phyloP scores from a whole-genome alignment of 2,888 invertebrate genomes.

The Ceramica pisi region DNA sequence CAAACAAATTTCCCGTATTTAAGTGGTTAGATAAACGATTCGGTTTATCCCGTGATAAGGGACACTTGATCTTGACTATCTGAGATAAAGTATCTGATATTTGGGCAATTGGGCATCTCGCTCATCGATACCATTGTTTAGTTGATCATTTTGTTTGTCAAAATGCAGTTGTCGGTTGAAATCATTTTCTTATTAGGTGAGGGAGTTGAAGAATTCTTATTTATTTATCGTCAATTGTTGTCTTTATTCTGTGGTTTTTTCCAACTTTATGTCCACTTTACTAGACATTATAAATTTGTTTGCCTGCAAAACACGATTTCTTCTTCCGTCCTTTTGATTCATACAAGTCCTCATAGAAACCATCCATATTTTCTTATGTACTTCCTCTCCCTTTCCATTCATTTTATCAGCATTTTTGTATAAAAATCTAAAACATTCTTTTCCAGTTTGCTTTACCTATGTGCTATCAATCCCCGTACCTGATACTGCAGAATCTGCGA shows the following conservation, averaged over 20 bases:
- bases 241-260: not conserved
- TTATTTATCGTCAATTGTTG: not conserved
- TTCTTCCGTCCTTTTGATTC: not conserved
- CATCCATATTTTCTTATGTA: not conserved
- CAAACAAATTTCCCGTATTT: slow-evolving; percentile 21
- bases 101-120: slow-evolving; percentile 53
- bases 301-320: not conserved
- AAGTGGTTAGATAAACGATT: slow-evolving; percentile 57
- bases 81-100: slow-evolving; percentile 73
- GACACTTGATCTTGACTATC: slow-evolving; percentile 70
- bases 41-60: slow-evolving; percentile 71
- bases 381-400: not conserved
- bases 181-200: slow-evolving; percentile 69
- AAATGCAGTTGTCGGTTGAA: slow-evolving; percentile 68
- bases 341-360: not conserved
- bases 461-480: slow-evolving; percentile 62
- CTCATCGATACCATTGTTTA: slow-evolving; percentile 58
- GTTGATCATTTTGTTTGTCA: slow-evolving; percentile 64
- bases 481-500: slow-evolving; percentile 65
- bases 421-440: not conserved
- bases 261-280: no score
- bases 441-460: slow-evolving; percentile 57
- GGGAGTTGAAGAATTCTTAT: slow-evolving; percentile 23
- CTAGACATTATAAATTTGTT: not conserved
- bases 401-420: not conserved